These are phyloP conservation scores for Cataglyphis rosenhaueri DNA, from an alignment of 2,888 invertebrate genomes.

Conservation along the genomic window DNA sequence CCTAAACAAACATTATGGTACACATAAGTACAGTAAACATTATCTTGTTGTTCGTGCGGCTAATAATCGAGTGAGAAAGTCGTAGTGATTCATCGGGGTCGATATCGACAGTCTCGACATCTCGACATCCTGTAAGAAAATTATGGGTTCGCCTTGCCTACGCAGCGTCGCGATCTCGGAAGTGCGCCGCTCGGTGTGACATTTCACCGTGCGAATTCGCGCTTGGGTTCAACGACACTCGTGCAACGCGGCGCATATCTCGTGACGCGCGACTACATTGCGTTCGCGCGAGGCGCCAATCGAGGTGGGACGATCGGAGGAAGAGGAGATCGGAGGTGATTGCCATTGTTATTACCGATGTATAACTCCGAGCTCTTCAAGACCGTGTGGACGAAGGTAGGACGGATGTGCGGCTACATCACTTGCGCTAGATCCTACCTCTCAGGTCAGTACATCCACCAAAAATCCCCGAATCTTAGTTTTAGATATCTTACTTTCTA, in stretches of 20 bases:
- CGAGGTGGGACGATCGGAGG: conserved; percentile 35
- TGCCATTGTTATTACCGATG: conserved; percentile 69
- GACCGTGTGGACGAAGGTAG: conserved; percentile 82
- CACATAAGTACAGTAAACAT: neutral
- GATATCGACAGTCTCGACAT: neutral
- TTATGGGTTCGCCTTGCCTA: neutral
- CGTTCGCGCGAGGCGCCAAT: conserved; percentile 14
- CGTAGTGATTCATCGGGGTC: neutral
- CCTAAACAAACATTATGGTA: neutral
- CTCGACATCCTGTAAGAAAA: neutral
- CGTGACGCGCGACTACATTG: conserved; percentile 54
- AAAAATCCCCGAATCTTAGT: neutral
- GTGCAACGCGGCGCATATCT: neutral
- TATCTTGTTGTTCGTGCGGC: neutral
- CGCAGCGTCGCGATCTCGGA: conserved; percentile 19
- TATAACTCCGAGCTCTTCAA: conserved; percentile 81
- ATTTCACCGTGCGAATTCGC: conserved; percentile 29
- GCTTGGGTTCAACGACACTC: conserved; percentile 39
- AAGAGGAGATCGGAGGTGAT: conserved; percentile 29
- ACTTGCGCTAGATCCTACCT: conserved; percentile 82
- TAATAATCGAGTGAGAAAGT: conserved; percentile 16
- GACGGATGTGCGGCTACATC: conserved; percentile 83
- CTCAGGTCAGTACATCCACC: conserved; percentile 78
- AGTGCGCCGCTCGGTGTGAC: conserved; percentile 12
- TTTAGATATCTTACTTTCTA: neutral